Evolutionary conservation across 2,888 invertebrate species (phyloP), one percentile per base, ranked within the genome.

Genomic region (Osedax fenrisi): DNA sequence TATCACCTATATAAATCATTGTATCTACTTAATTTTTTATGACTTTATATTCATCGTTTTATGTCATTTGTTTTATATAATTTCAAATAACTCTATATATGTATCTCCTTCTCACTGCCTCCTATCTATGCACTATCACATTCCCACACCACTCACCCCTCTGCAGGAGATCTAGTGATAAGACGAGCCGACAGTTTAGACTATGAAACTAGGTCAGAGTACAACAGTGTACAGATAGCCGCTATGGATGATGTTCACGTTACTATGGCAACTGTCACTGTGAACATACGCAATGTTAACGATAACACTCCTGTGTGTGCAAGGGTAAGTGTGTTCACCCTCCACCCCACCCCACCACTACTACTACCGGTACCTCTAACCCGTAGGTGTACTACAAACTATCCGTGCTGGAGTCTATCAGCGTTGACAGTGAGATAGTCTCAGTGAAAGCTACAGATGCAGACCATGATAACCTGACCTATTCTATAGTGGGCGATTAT

Each of bases 331-430:
- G 10, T 41, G 41, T n/a, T n/a, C n/a, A n/a, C n/a, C n/a, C n/a
- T n/a, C n/a, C n/a, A n/a, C n/a, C n/a, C n/a, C n/a, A n/a, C n/a
- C n/a, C n/a, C n/a, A n/a, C n/a, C n/a, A n/a, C n/a, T n/a, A n/a
- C n/a, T n/a, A n/a, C n/a, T n/a, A n/a, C n/a, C n/a, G n/a, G n/a
- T n/a, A 41, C 41, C 41, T 17, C 41, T 41, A 17, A 10, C 5
- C 41, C 41, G 41, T 17, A 41, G 41, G 17, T 77, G n/a, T 75
- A 76, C 26, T 84, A 84, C 79, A 80, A 78, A 2, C 76, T 75
- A 23, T 77, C 81, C 1, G 79, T 85, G 3, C 82, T 83, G 2
- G 86, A 86, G 78, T 81, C 83, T 5, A 79, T 81, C 3, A 75
- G 81, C n/a, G 74, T 83, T 62, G 85, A 85, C 3, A 80, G 81